phyloP scores from a whole-genome alignment of 2,797 vertebrate genomes.

The Thaleichthys pacificus region DNA sequence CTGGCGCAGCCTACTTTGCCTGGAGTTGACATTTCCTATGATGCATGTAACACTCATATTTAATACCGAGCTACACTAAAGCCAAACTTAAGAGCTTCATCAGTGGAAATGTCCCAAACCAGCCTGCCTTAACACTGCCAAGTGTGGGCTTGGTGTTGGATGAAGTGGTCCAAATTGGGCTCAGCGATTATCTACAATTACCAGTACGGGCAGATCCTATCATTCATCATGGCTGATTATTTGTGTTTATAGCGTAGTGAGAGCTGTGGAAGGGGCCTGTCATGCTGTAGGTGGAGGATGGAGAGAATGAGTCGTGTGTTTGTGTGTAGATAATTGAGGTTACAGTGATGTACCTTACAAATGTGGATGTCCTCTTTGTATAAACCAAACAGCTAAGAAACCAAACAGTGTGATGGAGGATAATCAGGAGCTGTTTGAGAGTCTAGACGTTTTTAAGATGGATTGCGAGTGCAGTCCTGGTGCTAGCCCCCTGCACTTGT shows the following conservation, averaged over 20 bases:
- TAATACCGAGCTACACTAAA: background rate
- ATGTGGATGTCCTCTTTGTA: slow-evolving; percentile 22
- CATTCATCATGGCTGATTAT: slow-evolving; percentile 75
- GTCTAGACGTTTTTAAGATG: slow-evolving; percentile 9
- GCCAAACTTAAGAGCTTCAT: slow-evolving; percentile 11
- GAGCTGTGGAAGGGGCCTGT: slow-evolving; percentile 42
- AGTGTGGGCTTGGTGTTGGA: slow-evolving; percentile 68
- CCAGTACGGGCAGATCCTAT: slow-evolving; percentile 72
- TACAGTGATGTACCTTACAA: background rate
- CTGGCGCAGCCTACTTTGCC: background rate
- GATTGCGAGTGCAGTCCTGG: background rate
- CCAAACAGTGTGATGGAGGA: slow-evolving; percentile 16
- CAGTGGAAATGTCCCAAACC: slow-evolving; percentile 33
- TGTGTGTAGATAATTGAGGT: slow-evolving; percentile 1
- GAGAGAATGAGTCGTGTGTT: slow-evolving; percentile 54
- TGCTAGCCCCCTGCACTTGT: background rate
- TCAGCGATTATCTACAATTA: slow-evolving; percentile 85
- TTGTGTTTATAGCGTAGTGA: slow-evolving; percentile 45
- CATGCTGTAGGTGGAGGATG: slow-evolving; percentile 33
- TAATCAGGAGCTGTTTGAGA: slow-evolving; percentile 14
- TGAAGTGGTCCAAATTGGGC: slow-evolving; percentile 76
- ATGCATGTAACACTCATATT: background rate
- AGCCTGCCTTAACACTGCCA: slow-evolving; percentile 61
- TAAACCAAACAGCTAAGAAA: slow-evolving; percentile 19
- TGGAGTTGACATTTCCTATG: background rate